Evolutionary conservation across 2,797 vertebrate genomes (phyloP).

Genomic region (Ptychobarbus kaznakovi): DNA sequence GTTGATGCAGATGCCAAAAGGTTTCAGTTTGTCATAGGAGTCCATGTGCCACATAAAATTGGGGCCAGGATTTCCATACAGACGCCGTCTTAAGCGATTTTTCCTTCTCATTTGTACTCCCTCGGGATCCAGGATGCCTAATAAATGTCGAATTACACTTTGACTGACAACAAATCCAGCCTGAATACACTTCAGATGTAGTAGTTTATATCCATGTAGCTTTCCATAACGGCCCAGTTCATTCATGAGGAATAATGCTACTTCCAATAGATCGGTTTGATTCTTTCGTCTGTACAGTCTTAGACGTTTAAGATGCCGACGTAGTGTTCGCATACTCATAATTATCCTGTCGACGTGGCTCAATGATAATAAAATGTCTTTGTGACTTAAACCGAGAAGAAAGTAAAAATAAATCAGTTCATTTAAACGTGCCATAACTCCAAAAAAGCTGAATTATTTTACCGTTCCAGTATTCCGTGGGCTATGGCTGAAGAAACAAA

Average conservation of each 20-base stretch:
- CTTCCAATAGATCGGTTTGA: constrained; percentile 20
- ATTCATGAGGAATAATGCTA: constrained; percentile 33
- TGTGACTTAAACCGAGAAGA: constrained; percentile 10
- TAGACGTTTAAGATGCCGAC: constrained; percentile 27
- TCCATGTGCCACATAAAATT: constrained; percentile 44
- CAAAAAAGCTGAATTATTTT: neutral
- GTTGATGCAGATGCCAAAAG: constrained; percentile 46
- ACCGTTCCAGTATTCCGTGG: no score
- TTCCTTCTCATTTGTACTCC: constrained; percentile 41
- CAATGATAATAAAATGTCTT: constrained; percentile 25
- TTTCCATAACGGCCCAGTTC: constrained; percentile 18
- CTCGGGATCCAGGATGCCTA: constrained; percentile 35
- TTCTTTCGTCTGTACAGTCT: constrained; percentile 39
- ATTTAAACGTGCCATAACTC: constrained; percentile 7
- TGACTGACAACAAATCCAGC: constrained; percentile 45
- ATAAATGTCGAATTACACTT: constrained; percentile 29
- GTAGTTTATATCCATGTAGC: constrained; percentile 65
- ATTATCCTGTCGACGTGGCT: constrained; percentile 18
- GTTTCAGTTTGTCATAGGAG: constrained; percentile 40
- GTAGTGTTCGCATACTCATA: constrained; percentile 39
- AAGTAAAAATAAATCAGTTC: constrained; percentile 22
- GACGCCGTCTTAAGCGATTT: constrained; percentile 6
- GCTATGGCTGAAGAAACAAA: no score
- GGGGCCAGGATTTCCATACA: constrained; percentile 38
- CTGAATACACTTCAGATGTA: constrained; percentile 54